A percentile compares a stretch with the other conserved stretches of the same genome.
These are phyloP conservation scores for Sclerurus mexicanus DNA, from an alignment of 2,113 vertebrate genomes.

Conservation along the genomic window DNA sequence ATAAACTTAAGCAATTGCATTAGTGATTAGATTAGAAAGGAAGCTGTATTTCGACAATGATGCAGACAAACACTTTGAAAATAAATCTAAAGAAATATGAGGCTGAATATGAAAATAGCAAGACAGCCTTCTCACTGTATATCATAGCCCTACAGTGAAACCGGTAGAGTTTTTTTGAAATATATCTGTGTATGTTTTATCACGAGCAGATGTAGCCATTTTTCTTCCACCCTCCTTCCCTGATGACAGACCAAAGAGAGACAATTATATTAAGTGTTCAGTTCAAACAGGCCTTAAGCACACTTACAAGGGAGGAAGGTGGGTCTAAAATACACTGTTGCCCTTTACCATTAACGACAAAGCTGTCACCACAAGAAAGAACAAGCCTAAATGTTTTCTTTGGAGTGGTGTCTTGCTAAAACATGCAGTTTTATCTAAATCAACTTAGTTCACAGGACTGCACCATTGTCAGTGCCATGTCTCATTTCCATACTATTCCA, in stretches of 20 bases:
- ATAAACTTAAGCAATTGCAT: background rate
- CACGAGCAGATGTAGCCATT: background rate
- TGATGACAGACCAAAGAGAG: background rate
- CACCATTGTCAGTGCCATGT: background rate
- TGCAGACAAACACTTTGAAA: background rate
- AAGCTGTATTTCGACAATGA: background rate
- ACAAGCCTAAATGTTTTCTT: background rate
- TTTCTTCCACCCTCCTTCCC: background rate
- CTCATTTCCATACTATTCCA: background rate
- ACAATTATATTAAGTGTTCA: background rate
- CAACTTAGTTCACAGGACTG: background rate
- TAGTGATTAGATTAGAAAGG: background rate
- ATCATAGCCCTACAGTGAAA: background rate
- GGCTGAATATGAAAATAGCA: background rate
- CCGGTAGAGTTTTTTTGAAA: background rate
- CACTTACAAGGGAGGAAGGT: background rate
- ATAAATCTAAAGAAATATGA: background rate
- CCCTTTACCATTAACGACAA: background rate
- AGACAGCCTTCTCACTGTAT: background rate
- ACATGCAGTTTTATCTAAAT: background rate
- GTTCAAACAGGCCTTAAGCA: background rate
- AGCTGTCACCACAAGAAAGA: background rate
- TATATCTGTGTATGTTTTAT: background rate
- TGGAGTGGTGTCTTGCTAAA: background rate
- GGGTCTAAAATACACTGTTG: background rate